A percentile compares a stretch with the other conserved stretches of the same genome.
Conservation (phyloP, 2,113 vertebrate species). For the Hystrix brachyura region DNA sequence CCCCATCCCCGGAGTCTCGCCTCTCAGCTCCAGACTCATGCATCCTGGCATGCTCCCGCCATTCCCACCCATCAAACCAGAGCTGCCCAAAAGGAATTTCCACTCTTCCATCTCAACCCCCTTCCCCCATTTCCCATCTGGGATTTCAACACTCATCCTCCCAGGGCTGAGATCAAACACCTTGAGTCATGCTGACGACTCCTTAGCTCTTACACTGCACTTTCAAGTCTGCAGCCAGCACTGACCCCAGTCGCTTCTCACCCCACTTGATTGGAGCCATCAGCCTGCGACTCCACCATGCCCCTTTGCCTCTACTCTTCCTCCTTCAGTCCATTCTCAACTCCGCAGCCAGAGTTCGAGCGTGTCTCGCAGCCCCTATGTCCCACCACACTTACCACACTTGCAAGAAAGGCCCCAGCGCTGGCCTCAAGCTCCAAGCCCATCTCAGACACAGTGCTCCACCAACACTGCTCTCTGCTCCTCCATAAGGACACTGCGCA, state of each 20-base stretch:
- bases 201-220: background rate
- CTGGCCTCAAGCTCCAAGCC: no score
- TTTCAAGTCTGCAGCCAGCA: background rate
- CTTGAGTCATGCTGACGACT: background rate
- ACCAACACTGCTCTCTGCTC: background rate
- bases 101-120: background rate
- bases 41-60: background rate
- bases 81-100: rapidly evolving
- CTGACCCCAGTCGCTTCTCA: background rate
- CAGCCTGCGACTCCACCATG: background rate
- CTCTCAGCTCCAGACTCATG: background rate
- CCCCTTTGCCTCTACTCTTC: background rate
- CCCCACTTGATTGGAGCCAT: background rate
- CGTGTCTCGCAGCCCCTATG: background rate
- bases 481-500: background rate
- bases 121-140: background rate
- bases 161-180: background rate
- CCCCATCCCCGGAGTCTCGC: background rate
- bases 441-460: no score
- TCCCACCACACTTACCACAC: background rate
- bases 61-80: background rate
- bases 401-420: background rate
- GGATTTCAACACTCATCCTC: background rate
- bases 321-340: background rate
- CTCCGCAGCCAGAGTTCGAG: background rate